phyloP scores from a whole-genome alignment of 2,113 vertebrate genomes.

The Cercopithecus mona region DNA sequence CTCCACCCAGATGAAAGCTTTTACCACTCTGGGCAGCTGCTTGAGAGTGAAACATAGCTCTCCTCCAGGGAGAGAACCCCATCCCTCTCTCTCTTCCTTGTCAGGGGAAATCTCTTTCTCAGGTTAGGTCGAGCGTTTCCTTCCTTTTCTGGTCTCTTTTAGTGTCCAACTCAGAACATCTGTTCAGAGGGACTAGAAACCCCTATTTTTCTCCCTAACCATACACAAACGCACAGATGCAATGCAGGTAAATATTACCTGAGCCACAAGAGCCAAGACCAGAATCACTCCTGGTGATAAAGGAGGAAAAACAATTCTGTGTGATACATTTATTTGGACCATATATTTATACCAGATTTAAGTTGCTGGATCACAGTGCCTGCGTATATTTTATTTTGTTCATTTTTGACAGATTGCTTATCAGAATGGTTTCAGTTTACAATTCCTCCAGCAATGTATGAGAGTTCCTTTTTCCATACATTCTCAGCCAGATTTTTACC shows the following conservation, averaged over 20 bases:
- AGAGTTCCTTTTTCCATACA: background rate
- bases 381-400: background rate
- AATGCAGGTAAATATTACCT: background rate
- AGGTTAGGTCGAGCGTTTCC: background rate
- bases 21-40: background rate
- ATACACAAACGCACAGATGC: background rate
- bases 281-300: background rate
- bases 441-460: background rate
- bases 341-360: background rate
- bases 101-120: background rate
- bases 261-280: background rate
- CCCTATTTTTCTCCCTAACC: background rate
- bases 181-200: background rate
- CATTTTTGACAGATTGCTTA: background rate
- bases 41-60: background rate
- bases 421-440: background rate
- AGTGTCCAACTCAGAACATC: background rate
- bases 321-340: background rate
- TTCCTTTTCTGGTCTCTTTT: background rate
- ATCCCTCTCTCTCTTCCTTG: background rate
- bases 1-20: background rate
- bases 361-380: background rate
- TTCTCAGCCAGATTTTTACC: background rate
- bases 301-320: background rate
- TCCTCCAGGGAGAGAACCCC: background rate